Evolutionary conservation across 2,888 invertebrate genomes (phyloP), one percentile per base, ranked within the genome.

Genomic region (Drosophila paracracens): DNA sequence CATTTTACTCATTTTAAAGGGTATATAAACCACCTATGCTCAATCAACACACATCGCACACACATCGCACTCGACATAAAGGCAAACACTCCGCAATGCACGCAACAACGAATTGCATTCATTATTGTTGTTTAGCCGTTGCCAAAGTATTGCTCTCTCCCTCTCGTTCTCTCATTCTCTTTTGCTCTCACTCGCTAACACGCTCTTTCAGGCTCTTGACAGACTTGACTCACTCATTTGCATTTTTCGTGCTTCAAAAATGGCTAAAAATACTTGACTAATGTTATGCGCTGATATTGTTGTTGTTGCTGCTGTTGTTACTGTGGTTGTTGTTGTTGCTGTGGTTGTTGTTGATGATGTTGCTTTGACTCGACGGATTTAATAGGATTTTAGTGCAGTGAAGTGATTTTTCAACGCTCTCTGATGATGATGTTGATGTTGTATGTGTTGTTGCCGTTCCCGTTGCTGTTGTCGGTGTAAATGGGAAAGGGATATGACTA

Each of bases 311-410:
- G 51, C 2, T 68, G 64, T 33, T 74, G 56, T 63, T 61, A 58
- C 25, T 57, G 70, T 25, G 40, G 50, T 50, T 64, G 36, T 10
- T 59, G 29, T 35, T 48, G 36, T 16, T 56, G 51, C n/a, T 54
- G 50, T 38, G 57, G 36, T 13, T 59, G 36, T 35, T 48, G 36
- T 25, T 57, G 51, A 3, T 65, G 71, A 53, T 79, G 64, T 51
- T 64, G 58, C 65, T 68, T 72, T 74, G 72, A 72, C 68, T 81
- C 79, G 73, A 77, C 63, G 66, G 88, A 82, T 74, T 83, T 88
- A 88, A 88, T 86, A 76, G 77, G 86, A 86, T 86, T 88, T 76
- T 67, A 74, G 85, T 82, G 89, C 87, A 87, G 76, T 70, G 73
- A 75, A 82, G 88, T 90, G 90, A 87, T 87, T 90, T 62, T 74